These are phyloP conservation scores for Myotis pilosus DNA, from an alignment of 2,797 vertebrate species.

Conservation along the genomic window DNA sequence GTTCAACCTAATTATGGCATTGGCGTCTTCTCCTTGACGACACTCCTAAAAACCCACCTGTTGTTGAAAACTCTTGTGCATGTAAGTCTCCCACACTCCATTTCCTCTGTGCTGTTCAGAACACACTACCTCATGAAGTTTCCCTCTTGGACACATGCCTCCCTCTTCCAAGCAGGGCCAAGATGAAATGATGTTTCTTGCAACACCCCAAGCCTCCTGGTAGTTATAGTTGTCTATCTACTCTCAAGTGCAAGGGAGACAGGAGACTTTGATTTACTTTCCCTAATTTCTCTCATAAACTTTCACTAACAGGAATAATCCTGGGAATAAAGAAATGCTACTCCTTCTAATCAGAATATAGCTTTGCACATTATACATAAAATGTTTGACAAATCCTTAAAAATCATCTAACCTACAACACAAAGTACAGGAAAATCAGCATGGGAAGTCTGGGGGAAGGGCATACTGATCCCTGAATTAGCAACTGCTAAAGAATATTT, in stretches of 20 bases:
- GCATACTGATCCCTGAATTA: background rate
- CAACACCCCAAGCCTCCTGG: background rate
- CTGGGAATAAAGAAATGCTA: background rate
- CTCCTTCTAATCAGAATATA: background rate
- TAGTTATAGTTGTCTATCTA: background rate
- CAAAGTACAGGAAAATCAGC: background rate
- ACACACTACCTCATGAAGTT: background rate
- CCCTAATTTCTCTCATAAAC: background rate
- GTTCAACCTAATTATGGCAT: background rate
- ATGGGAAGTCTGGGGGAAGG: fast-evolving
- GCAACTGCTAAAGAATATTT: background rate
- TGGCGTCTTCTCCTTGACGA: constrained; percentile 11
- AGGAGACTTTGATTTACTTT: background rate
- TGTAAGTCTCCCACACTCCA: background rate
- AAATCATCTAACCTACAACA: background rate
- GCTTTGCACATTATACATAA: background rate
- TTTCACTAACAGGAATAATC: background rate
- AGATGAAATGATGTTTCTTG: background rate
- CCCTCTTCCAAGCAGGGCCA: background rate
- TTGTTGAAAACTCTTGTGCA: background rate
- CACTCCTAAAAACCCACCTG: constrained; percentile 2
- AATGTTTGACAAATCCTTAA: background rate
- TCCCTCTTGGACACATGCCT: background rate
- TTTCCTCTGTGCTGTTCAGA: background rate
- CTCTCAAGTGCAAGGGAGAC: background rate